Evolutionary conservation across 2,888 invertebrate genomes (phyloP).

Genomic region (Dasysyrphus tricinctus): DNA sequence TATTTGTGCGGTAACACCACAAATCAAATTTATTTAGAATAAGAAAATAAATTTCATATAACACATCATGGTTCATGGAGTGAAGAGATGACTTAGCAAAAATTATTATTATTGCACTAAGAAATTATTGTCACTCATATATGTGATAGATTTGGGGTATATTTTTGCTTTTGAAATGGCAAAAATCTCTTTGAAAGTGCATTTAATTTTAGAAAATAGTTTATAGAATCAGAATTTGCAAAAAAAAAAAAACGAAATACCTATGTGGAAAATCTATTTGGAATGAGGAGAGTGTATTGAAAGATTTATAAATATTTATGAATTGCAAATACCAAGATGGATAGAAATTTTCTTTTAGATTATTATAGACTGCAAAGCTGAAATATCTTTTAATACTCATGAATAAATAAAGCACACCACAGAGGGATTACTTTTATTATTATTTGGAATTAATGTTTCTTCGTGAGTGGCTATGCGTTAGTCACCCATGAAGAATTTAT

Average conservation of each 20-base stretch:
- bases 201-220: constrained; percentile 1
- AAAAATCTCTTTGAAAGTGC: constrained; percentile 13
- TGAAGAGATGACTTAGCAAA: background rate
- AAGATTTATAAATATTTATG: constrained; percentile 34
- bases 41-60: constrained; percentile 24
- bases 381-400: background rate
- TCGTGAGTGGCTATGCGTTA: background rate
- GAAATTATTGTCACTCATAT: constrained; percentile 58
- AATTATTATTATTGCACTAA: constrained; percentile 58
- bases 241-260: background rate
- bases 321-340: background rate
- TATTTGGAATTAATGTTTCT: background rate
- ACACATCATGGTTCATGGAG: background rate
- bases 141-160: background rate
- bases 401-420: background rate
- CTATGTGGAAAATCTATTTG: background rate
- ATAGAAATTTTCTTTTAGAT: background rate
- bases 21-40: constrained; percentile 31
- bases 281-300: background rate
- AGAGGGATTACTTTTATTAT: background rate
- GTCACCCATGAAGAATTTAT: background rate
- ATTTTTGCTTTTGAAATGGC: constrained; percentile 16
- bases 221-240: background rate
- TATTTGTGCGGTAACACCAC: constrained; percentile 28
- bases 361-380: background rate